Base-by-base conservation (phyloP, 53 echinoderm and acorn worm genomes). In the Holothuria scabra region DNA sequence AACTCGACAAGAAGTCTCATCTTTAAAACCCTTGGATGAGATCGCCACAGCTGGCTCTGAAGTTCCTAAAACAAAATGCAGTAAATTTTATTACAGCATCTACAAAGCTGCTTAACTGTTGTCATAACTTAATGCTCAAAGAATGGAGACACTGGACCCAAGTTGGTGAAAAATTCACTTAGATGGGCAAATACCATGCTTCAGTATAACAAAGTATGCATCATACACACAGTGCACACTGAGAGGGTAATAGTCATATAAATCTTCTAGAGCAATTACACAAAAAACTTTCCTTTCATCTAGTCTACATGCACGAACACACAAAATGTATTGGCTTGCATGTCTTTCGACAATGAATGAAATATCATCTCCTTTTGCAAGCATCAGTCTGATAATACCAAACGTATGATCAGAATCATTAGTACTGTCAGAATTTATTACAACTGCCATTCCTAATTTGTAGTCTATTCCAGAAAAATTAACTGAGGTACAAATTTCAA, bases 201-300 rank as follows among this genome's bases (percentile, higher is more conserved):
- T 67, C 33, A 32, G 67, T 67, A 67, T 29, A 18, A 67, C 67
- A 67, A 67, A 67, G 72, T 72, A 38, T 32, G 37, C 74, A 72
- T 48, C 74, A 41, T 18, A 20, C 19, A 46, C 48, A 2, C 41
- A 37, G 74, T 44, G 11, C 37, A 38, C 74, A 44, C 44, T 72
- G 4, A 72, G 44, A 18, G 74, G 74, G 48, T 72, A 72, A 72
- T 38, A 72, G 25, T 34, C 23, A 19, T 44, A 3, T 12, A 72
- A 46, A 25, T 21, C 12, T 19, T 46, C 74, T 37, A 34, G 34
- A 37, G 19, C 21, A 37, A 72, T 46, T 19, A 41, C 5, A 38
- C 3, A 37, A 6, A 72, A 38, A 20, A 22, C 49, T 72, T 72
- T 46, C 23, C 22, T 21, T 72, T 46, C 49, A 34, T 41, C 20